phyloP scores from a whole-genome alignment of 2,888 invertebrate genomes.

The Melipona bicolor region DNA sequence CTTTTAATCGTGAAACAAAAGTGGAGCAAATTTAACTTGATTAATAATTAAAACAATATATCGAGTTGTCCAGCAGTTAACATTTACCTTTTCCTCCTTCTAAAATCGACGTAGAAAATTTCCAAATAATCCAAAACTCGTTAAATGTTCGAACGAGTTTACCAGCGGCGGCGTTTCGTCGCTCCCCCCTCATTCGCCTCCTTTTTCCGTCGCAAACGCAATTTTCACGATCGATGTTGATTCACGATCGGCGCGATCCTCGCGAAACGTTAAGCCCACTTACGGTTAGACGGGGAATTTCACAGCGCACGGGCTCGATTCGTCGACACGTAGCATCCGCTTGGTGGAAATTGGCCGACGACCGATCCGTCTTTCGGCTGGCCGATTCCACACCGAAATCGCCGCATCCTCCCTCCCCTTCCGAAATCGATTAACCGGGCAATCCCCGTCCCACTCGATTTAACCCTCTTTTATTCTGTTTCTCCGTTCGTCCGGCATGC shows the following conservation, averaged over 20 bases:
- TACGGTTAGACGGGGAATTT: conserved; percentile 23
- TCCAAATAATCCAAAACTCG: conserved; percentile 23
- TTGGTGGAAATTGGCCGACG: conserved; percentile 22
- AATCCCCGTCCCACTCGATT: not conserved
- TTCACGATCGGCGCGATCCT: conserved; percentile 28
- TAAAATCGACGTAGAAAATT: not conserved
- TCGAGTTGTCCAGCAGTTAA: not conserved
- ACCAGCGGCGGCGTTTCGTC: no score
- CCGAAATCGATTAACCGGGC: conserved; percentile 58
- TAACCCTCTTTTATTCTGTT: conserved; percentile 25
- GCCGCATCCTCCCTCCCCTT: not conserved
- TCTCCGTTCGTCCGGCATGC: not conserved
- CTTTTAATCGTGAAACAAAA: no score
- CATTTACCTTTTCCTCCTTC: not conserved
- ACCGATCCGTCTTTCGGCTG: conserved; percentile 52
- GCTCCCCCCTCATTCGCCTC: not conserved
- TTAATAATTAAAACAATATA: no score
- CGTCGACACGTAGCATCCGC: conserved; percentile 31
- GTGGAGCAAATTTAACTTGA: no score
- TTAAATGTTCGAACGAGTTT: conserved; percentile 15
- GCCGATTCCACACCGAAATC: conserved; percentile 44
- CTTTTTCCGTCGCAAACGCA: conserved; percentile 6
- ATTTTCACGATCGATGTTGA: conserved; percentile 28
- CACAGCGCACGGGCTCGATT: conserved; percentile 21
- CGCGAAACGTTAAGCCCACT: conserved; percentile 15